These are phyloP conservation scores for Diarsia brunnea DNA, from an alignment of 2,888 invertebrate genomes.

Conservation along the genomic window DNA sequence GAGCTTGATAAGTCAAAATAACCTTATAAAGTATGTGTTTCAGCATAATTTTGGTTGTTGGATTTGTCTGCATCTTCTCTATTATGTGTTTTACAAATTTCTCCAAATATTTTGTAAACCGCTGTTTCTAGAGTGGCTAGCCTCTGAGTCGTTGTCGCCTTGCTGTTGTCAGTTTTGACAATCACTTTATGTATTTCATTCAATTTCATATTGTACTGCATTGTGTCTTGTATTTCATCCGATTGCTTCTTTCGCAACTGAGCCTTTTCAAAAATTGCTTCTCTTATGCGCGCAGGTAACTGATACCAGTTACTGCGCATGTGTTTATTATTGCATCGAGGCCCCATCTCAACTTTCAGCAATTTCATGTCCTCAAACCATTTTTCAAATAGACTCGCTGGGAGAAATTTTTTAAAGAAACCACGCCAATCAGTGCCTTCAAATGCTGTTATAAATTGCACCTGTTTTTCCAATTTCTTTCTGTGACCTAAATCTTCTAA, in stretches of 20 bases:
- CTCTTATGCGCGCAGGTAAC: conserved; percentile 78
- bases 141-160: neutral
- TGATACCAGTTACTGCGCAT: conserved; percentile 63
- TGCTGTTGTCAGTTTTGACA: neutral
- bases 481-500: conserved; percentile 89
- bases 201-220: conserved; percentile 70
- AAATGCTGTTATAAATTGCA: conserved; percentile 82
- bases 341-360: conserved; percentile 21
- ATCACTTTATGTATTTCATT: conserved; percentile 59
- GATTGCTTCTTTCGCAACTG: conserved; percentile 77
- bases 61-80: neutral
- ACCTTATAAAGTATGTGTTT: no score
- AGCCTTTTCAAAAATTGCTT: conserved; percentile 83
- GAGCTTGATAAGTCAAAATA: no score
- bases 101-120: neutral
- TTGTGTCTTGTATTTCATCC: conserved; percentile 74
- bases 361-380: conserved; percentile 18
- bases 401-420: conserved; percentile 51
- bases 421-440: conserved; percentile 60
- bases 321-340: conserved; percentile 35
- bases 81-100: neutral
- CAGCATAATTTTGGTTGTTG: no score
- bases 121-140: neutral
- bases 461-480: conserved; percentile 88
- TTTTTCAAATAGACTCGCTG: conserved; percentile 31